Evolutionary conservation across 2,797 vertebrate species (phyloP).

Genomic region (Gymnothorax javanicus): DNA sequence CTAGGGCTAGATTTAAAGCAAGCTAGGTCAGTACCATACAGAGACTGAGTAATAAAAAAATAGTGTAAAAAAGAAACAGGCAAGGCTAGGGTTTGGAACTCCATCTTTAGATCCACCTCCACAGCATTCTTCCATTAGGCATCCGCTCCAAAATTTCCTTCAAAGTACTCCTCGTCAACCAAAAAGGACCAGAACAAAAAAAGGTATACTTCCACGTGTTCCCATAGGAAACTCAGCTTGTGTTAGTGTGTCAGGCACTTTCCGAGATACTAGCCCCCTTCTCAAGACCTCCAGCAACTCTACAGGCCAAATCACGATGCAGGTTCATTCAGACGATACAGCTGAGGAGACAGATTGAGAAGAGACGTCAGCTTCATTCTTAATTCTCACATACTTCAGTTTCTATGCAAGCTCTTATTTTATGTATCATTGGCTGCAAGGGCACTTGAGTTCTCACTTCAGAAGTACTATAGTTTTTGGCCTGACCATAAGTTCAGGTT

Average conservation of each 20-base stretch:
- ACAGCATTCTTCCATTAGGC: conserved; percentile 85
- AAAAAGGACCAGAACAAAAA: conserved; percentile 82
- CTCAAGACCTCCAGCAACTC: conserved; percentile 79
- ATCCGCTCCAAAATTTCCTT: conserved; percentile 88
- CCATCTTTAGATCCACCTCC: conserved; percentile 87
- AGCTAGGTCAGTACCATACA: conserved; percentile 99
- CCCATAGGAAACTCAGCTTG: conserved; percentile 82
- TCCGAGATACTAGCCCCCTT: conserved; percentile 82
- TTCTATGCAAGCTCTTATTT: background rate
- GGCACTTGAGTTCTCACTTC: background rate
- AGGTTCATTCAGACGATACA: conserved; percentile 87
- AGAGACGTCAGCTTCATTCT: conserved; percentile 16
- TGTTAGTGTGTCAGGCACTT: conserved; percentile 98
- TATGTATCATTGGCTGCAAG: background rate
- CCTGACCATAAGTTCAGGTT: background rate
- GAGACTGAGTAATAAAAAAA: conserved; percentile 81
- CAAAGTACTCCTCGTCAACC: conserved; percentile 82
- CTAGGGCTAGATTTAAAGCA: conserved; percentile 88
- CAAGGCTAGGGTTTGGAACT: conserved; percentile 93
- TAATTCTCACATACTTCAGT: conserved; percentile 3
- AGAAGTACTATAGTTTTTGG: background rate
- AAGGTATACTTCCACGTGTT: conserved; percentile 83
- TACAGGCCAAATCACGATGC: conserved; percentile 93
- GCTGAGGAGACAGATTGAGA: conserved; percentile 69
- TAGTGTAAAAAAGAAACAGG: conserved; percentile 75